Percentiles rank a stretch among this genome's conserved stretches.
Conservation (phyloP, 2,797 vertebrate genomes). For the Poeciliopsis infans region DNA sequence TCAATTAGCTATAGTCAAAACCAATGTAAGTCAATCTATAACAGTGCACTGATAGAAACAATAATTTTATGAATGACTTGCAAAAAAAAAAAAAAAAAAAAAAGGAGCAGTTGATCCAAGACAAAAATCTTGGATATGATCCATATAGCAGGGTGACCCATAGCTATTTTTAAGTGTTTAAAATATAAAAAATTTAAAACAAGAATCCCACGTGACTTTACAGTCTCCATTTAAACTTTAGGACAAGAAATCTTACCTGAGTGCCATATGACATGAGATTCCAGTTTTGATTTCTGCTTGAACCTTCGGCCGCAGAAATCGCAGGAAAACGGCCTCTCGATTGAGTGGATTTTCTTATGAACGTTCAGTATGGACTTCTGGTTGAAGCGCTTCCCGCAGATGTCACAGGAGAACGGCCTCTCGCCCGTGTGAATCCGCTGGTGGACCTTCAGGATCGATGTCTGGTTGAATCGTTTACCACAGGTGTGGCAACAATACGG, state of each 20-base stretch:
- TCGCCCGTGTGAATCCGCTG: constrained; percentile 28
- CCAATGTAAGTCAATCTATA: background rate
- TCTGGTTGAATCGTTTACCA: constrained; percentile 31
- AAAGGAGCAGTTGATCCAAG: background rate
- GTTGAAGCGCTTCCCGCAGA: constrained; percentile 25
- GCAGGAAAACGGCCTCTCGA: constrained; percentile 18
- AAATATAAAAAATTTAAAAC: background rate
- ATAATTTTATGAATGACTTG: background rate
- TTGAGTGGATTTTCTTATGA: constrained; percentile 23
- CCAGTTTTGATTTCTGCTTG: constrained; percentile 14
- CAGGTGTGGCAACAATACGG: constrained; percentile 24
- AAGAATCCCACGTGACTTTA: background rate
- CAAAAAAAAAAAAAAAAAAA: background rate
- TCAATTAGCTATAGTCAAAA: background rate
- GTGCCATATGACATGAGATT: constrained; percentile 24
- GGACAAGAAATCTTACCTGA: constrained; percentile 5
- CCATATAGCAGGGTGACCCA: background rate
- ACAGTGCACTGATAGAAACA: background rate
- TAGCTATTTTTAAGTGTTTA: background rate
- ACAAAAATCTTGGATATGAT: background rate
- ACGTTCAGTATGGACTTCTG: constrained; percentile 14
- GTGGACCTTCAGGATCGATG: constrained; percentile 18
- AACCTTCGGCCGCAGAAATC: constrained; percentile 22
- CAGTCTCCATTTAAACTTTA: background rate
- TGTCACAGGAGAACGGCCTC: constrained; percentile 21